phyloP scores from a whole-genome alignment of 1,140 invertebrate species.

The Andrena cerasifolii region DNA sequence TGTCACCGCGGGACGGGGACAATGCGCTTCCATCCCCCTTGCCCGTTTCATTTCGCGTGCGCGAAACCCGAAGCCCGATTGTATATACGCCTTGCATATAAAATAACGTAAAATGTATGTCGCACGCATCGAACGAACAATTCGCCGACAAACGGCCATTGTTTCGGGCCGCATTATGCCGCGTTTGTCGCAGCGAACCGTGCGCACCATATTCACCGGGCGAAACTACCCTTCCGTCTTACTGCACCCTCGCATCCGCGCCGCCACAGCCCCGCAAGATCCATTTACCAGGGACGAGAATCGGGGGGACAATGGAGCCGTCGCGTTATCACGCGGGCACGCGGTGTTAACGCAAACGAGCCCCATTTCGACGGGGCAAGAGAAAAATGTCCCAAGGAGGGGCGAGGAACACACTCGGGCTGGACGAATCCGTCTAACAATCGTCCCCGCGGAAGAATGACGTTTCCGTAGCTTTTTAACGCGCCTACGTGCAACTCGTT shows the following conservation, averaged over 20 bases:
- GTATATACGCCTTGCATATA: too few relatives aligned
- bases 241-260: background rate
- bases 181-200: slow-evolving; percentile 3
- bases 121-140: slow-evolving; percentile 48
- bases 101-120: slow-evolving; percentile 45
- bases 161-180: background rate
- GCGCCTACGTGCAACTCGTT: slow-evolving; percentile 2
- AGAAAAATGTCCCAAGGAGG: slow-evolving; percentile 14
- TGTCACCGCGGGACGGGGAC: slow-evolving; percentile 23
- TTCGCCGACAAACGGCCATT: slow-evolving; percentile 31
- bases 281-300: slow-evolving; percentile 20
- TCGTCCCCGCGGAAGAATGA: background rate
- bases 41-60: background rate
- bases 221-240: slow-evolving; percentile 38
- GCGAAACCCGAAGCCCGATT: slow-evolving; percentile 32
- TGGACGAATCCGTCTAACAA: slow-evolving; percentile 20
- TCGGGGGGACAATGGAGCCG: slow-evolving; percentile 6
- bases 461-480: background rate
- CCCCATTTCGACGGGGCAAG: slow-evolving; percentile 6
- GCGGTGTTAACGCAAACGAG: slow-evolving; percentile 32
- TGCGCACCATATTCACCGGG: background rate
- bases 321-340: slow-evolving; percentile 19
- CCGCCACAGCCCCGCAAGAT: slow-evolving; percentile 2
- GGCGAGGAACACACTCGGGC: background rate
- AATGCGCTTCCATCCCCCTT: slow-evolving; percentile 1